Conservation (phyloP, 1,140 invertebrate species). For the Drosophila parvula region DNA sequence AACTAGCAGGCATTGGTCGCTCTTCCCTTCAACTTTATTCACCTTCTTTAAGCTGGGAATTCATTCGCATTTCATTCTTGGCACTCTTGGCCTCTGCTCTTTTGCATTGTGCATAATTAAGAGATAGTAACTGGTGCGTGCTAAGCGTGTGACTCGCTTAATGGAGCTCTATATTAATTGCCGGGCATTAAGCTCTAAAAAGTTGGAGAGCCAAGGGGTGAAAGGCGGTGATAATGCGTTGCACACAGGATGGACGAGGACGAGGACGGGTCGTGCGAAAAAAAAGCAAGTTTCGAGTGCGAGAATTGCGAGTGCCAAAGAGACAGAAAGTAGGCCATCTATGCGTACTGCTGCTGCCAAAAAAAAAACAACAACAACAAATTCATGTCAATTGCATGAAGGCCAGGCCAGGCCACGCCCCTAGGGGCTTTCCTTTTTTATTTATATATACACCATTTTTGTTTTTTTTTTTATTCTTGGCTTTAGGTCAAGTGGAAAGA, state of each 20-base stretch:
- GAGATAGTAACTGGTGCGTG: constrained; percentile 39
- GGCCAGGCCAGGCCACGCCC: constrained; percentile 45
- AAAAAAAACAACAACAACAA: neutral
- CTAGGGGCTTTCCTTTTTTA: constrained; percentile 6
- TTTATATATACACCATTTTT: neutral
- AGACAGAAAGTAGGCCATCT: constrained; percentile 53
- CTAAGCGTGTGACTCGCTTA: constrained; percentile 19
- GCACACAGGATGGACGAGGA: neutral
- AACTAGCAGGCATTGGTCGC: no score
- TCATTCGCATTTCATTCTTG: neutral
- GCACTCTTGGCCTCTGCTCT: constrained; percentile 4
- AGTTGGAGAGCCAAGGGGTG: neutral
- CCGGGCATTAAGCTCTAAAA: constrained; percentile 43
- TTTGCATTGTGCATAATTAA: constrained; percentile 49
- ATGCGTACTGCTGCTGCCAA: constrained; percentile 13
- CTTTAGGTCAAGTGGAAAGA: constrained; percentile 69
- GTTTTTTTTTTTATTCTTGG: constrained; percentile 28
- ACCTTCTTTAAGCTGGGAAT: constrained; percentile 3
- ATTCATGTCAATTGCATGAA: constrained; percentile 75
- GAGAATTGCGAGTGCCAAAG: neutral
- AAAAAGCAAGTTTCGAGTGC: neutral
- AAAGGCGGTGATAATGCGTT: constrained; percentile 1
- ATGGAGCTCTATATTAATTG: constrained; percentile 50
- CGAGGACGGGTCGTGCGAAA: constrained; percentile 9
- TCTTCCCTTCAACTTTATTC: constrained; percentile 8